A percentile compares a stretch with the other conserved stretches of the same genome.
phyloP scores from a whole-genome alignment of 2,888 invertebrate species.

The Dasypolia templi region DNA sequence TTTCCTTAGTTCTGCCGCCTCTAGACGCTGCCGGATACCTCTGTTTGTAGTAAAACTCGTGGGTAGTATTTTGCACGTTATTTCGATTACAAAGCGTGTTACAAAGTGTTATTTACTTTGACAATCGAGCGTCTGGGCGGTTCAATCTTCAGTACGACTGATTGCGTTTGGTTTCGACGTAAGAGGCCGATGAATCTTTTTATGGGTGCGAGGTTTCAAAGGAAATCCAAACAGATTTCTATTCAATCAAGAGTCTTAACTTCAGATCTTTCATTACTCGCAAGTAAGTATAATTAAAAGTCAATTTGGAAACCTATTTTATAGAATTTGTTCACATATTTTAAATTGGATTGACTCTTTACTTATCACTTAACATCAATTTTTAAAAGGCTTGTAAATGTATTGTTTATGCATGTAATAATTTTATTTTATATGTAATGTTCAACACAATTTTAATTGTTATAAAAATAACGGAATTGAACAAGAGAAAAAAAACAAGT shows the following conservation, averaged over 20 bases:
- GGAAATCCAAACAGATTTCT: slow-evolving; percentile 6
- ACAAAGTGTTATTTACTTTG: slow-evolving; percentile 37
- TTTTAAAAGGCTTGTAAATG: no score
- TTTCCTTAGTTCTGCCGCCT: not conserved
- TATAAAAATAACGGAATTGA: no score
- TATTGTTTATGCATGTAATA: no score
- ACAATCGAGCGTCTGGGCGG: slow-evolving; percentile 33
- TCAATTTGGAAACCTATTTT: not conserved
- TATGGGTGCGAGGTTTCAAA: slow-evolving; percentile 49
- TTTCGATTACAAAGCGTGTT: slow-evolving; percentile 40
- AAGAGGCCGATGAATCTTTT: slow-evolving; percentile 46
- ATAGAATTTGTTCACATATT: no score
- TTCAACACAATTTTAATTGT: no score
- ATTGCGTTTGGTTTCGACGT: slow-evolving; percentile 38
- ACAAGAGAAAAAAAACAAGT: no score
- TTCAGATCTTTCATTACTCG: not conserved
- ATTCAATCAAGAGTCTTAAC: slow-evolving; percentile 1
- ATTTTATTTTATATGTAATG: no score
- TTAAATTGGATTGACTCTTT: no score
- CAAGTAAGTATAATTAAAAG: not conserved
- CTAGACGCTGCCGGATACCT: not conserved
- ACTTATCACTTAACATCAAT: no score
- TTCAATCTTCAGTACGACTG: slow-evolving; percentile 45
- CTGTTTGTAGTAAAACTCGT: slow-evolving; percentile 11
- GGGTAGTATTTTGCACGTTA: slow-evolving; percentile 52